Percentiles rank a stretch among this genome's conserved stretches.
These are phyloP conservation scores for Tragulus kanchil DNA, from an alignment of 2,113 vertebrate genomes.

Conservation along the genomic window DNA sequence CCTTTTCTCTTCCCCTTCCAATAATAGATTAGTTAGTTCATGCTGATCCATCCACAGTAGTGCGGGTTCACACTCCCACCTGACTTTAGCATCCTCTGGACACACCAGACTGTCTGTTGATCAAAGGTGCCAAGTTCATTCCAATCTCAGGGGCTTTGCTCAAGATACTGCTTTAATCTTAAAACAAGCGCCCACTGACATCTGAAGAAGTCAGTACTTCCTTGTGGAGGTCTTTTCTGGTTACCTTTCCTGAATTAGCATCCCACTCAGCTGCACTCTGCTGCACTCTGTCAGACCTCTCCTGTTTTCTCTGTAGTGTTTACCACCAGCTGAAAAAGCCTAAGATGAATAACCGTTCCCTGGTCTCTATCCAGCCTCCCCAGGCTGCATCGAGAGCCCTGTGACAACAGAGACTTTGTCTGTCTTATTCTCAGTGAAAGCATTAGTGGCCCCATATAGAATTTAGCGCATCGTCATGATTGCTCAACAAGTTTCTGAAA, in stretches of 20 bases:
- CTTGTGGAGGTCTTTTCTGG: not conserved
- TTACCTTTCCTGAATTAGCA: not conserved
- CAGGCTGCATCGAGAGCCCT: not conserved
- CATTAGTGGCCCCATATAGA: no score
- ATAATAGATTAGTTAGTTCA: fast-evolving
- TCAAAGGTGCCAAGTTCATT: not conserved
- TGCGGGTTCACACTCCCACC: not conserved
- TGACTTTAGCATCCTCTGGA: not conserved
- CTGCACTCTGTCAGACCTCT: not conserved
- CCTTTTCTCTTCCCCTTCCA: not conserved
- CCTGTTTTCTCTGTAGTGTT: not conserved
- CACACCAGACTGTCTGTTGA: not conserved
- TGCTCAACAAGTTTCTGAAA: not conserved
- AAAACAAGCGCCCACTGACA: not conserved
- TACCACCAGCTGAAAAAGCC: not conserved
- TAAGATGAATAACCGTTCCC: fast-evolving
- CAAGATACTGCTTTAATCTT: not conserved
- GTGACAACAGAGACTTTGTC: not conserved
- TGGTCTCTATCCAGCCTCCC: no score
- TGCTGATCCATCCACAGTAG: not conserved
- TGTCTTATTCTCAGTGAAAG: not conserved
- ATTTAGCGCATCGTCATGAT: not conserved
- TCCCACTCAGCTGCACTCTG: fast-evolving
- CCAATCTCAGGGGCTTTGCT: not conserved
- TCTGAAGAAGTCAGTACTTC: not conserved